These are phyloP conservation scores for Drosophila austrosaltans DNA, from an alignment of 2,888 invertebrate species.

Conservation along the genomic window DNA sequence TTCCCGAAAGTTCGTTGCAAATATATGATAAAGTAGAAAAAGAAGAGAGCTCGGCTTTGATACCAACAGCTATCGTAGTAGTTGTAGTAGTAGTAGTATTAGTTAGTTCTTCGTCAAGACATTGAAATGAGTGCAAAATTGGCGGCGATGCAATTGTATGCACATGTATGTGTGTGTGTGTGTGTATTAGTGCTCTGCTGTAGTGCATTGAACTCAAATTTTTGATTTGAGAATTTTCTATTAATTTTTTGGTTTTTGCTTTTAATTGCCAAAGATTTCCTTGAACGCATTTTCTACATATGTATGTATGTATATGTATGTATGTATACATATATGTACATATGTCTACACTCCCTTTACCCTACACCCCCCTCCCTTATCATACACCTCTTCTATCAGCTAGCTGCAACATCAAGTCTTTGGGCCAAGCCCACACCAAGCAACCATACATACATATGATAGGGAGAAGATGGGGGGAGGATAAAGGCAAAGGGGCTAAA, in stretches of 20 bases:
- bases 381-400: not conserved
- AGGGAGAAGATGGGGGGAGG: not conserved
- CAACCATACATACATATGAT: not conserved
- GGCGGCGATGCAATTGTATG: conserved; percentile 31
- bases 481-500: conserved; percentile 36
- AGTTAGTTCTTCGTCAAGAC: conserved; percentile 38
- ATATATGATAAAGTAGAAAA: conserved; percentile 21
- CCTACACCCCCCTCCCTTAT: not conserved
- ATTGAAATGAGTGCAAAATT: conserved; percentile 75
- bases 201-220: conserved; percentile 68
- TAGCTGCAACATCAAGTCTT: conserved; percentile 10
- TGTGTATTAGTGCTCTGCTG: not conserved
- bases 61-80: no score
- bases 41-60: conserved; percentile 43
- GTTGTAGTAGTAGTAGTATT: no score
- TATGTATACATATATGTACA: conserved; percentile 12
- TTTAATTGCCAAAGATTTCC: conserved; percentile 75
- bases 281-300: conserved; percentile 70
- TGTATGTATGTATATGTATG: no score
- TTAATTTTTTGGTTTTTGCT: conserved; percentile 33
- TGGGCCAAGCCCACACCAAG: conserved; percentile 63
- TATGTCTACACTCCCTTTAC: conserved; percentile 16
- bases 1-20: conserved; percentile 72
- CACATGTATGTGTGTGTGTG: no score
- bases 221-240: conserved; percentile 14